These are phyloP conservation scores for Melangyna quadrimaculata DNA, from an alignment of 2,888 invertebrate species.

Conservation along the genomic window DNA sequence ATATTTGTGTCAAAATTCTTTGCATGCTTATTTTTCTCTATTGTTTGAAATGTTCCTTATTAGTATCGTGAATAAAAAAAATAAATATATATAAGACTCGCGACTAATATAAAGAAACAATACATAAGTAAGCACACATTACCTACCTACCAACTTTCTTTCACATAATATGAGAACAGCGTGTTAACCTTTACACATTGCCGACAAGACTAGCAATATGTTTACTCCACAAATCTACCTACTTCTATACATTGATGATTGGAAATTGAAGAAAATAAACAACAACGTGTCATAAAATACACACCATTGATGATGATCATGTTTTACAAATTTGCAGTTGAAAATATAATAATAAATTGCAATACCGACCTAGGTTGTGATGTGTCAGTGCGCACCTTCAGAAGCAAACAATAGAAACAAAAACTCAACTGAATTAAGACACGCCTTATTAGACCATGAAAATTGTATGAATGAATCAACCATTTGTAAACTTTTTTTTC, in stretches of 20 bases:
- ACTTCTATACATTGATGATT: not conserved
- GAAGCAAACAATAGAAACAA: not conserved
- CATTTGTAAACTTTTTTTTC: not conserved
- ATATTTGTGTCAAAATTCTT: not conserved
- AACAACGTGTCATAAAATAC: constrained; percentile 16
- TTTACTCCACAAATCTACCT: not conserved
- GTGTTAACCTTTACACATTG: constrained; percentile 22
- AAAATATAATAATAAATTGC: not conserved
- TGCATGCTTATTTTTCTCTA: not conserved
- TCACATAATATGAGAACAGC: constrained; percentile 27
- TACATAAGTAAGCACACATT: not conserved
- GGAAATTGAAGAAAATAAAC: not conserved
- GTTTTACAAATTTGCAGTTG: not conserved
- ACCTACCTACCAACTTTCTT: constrained; percentile 32
- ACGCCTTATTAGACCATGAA: constrained; percentile 27
- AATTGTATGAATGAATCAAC: constrained; percentile 8
- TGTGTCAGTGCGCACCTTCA: constrained; percentile 1
- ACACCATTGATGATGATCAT: not conserved
- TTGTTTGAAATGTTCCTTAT: not conserved
- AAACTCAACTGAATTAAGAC: constrained; percentile 29
- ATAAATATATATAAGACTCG: no score
- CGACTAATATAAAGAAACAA: not conserved
- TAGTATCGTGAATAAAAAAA: not conserved
- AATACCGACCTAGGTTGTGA: not conserved
- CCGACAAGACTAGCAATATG: constrained; percentile 18